These are phyloP conservation scores for Lithobates sylvaticus DNA, from an alignment of 2,797 vertebrate genomes.

Conservation along the genomic window DNA sequence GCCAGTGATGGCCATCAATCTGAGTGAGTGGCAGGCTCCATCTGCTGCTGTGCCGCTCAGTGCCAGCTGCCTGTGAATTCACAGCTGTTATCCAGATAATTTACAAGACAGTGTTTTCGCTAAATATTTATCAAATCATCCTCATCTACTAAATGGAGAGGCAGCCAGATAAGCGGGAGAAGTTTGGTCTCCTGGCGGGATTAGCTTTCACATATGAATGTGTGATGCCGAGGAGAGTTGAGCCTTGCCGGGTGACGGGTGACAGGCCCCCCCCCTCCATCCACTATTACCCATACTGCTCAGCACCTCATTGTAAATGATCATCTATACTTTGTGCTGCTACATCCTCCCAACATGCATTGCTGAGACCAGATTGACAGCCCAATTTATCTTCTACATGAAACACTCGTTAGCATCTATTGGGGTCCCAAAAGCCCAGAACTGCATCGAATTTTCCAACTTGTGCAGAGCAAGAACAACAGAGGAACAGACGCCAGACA, in stretches of 20 bases:
- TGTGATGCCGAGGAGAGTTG: neutral
- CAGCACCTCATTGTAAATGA: conserved; percentile 12
- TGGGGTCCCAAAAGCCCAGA: conserved; percentile 7
- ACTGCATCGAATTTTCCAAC: neutral
- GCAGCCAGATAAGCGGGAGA: neutral
- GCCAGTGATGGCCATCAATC: conserved; percentile 29
- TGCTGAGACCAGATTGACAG: conserved; percentile 37
- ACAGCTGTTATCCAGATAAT: conserved; percentile 47
- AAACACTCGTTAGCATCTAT: conserved; percentile 32
- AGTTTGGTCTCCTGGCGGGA: neutral
- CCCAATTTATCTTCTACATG: conserved; percentile 3
- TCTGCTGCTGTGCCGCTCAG: conserved; percentile 23
- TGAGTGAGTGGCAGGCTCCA: conserved; percentile 53
- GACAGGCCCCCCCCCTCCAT: conserved; percentile 16
- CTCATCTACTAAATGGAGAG: conserved; percentile 29
- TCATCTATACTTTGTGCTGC: conserved; percentile 10
- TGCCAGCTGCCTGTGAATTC: conserved; percentile 36
- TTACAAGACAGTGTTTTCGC: conserved; percentile 49
- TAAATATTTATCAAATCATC: conserved; percentile 58
- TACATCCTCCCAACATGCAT: conserved; percentile 17
- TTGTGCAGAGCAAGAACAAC: neutral
- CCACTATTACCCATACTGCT: neutral
- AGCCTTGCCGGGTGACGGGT: conserved; percentile 8
- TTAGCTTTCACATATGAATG: neutral
- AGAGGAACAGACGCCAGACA: neutral